A percentile compares a stretch with the other conserved stretches of the same genome.
These are phyloP conservation scores for Grammomys dolichurus DNA, from an alignment of 2,113 vertebrate species.

Conservation along the genomic window DNA sequence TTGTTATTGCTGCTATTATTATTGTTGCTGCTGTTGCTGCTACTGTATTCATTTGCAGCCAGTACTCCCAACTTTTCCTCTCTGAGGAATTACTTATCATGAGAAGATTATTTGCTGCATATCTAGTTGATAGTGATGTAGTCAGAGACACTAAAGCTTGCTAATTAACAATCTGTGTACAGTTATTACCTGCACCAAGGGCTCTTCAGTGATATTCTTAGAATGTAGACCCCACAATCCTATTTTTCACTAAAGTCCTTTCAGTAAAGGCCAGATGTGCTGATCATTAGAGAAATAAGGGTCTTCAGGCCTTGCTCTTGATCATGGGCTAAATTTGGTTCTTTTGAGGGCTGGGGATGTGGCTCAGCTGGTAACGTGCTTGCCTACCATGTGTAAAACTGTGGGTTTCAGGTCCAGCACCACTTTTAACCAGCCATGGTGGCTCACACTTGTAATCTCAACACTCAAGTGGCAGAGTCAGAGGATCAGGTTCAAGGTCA, in stretches of 20 bases:
- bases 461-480: background rate
- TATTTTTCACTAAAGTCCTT: slow-evolving; percentile 36
- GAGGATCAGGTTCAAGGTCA: background rate
- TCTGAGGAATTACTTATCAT: slow-evolving; percentile 10
- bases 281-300: background rate
- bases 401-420: background rate
- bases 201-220: background rate
- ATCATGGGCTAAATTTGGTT: background rate
- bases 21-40: background rate
- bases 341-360: background rate
- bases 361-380: background rate
- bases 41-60: background rate
- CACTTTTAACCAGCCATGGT: background rate
- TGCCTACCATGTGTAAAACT: background rate
- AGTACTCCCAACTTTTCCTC: slow-evolving; percentile 12
- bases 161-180: background rate
- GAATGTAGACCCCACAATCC: background rate
- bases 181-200: background rate
- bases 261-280: background rate
- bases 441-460: background rate
- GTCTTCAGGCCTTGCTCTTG: background rate
- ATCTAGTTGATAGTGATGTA: background rate
- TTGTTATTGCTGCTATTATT: background rate
- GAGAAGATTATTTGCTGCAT: slow-evolving; percentile 36
- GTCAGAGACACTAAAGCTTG: background rate